These are phyloP conservation scores for Lutraria rhynchaena DNA, from an alignment of 1,140 invertebrate species.

Conservation along the genomic window DNA sequence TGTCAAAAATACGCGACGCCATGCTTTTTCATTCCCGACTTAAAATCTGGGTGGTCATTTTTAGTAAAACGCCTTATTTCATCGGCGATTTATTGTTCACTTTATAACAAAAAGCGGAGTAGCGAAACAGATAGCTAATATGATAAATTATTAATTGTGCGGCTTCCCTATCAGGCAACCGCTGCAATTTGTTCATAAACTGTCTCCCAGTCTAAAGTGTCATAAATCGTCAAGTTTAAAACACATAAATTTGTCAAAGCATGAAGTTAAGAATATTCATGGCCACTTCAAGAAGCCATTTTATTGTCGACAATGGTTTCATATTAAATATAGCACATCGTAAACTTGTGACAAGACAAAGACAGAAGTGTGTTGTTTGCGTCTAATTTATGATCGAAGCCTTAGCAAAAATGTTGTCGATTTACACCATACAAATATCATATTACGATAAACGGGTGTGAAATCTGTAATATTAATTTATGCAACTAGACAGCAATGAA, in stretches of 20 bases:
- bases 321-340: constrained; percentile 32
- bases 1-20: constrained; percentile 13
- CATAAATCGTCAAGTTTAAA: constrained; percentile 51
- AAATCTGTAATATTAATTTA: no score
- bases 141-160: constrained; percentile 20
- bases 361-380: not conserved
- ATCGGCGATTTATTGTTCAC: constrained; percentile 17
- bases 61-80: constrained; percentile 12
- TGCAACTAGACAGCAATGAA: no score
- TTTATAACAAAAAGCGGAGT: not conserved
- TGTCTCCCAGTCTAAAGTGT: constrained; percentile 27
- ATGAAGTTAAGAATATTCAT: constrained; percentile 52
- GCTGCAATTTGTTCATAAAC: constrained; percentile 42
- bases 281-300: constrained; percentile 27
- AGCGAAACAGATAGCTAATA: not conserved
- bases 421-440: no score
- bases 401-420: no score
- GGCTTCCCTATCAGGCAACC: constrained; percentile 20
- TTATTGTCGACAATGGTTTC: constrained; percentile 40
- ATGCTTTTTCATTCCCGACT: not conserved
- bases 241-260: constrained; percentile 51
- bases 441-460: no score
- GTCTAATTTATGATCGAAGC: constrained; percentile 11
- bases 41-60: constrained; percentile 30
- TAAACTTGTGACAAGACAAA: constrained; percentile 44